Evolutionary conservation across 2,888 invertebrate species (phyloP), one percentile per base, ranked within the genome.

Genomic region (Apeira syringaria): DNA sequence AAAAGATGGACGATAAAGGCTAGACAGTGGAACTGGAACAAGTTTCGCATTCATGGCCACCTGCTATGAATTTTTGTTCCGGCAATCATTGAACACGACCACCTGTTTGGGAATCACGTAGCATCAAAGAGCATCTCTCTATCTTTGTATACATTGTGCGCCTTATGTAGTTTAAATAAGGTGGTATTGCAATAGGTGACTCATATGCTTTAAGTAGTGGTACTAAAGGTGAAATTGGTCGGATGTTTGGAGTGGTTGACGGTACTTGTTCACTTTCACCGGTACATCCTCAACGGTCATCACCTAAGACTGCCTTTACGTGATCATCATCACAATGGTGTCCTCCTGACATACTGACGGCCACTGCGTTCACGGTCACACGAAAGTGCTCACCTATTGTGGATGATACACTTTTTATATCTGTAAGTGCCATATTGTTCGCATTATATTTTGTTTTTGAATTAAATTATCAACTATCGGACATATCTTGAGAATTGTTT

Each of bases 331-430:
- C 64, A 59, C 60, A 69, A 84, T 61, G 49, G 48, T 59, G 76
- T 64, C 81, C 80, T 62, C 64, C 49, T 85, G 73, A 79, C 85
- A 74, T 64, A 82, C 74, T 76, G 54, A 35, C 57, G 62, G 45
- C n/a, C 38, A 40, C 49, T 41, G 68, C 47, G 56, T 74, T 75
- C 77, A 77, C 68, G 77, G 74, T 61, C 75, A 56, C 66, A 73
- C 59, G 80, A 81, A 81, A 82, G 82, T 76, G 61, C 46, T 31
- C 52, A 47, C 55, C 52, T 49, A 51, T 47, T 49, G 53, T 44
- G 39, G 42, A 35, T 43, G 36, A 24, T 47, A 34, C 29, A 49
- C 50, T 44, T 42, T 51, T 47, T 51, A 39, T 45, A 39, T 44
- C 43, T 30, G 30, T 33, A 7, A 13, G 13, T 34, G 17, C 41